Conservation (phyloP, 1,140 invertebrate genomes). For the Chionoecetes opilio region DNA sequence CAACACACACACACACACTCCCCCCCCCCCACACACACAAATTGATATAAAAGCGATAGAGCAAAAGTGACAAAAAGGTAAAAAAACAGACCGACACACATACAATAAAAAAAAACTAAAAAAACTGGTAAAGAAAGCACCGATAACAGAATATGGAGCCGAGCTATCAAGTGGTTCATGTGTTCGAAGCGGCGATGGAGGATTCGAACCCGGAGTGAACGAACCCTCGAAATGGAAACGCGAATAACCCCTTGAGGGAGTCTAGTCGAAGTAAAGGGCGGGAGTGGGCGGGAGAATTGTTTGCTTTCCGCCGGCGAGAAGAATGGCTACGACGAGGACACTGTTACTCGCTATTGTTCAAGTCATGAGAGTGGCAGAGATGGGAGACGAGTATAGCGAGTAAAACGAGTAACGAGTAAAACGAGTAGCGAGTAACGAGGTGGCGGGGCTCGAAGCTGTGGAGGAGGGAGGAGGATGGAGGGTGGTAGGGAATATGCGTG, state of each 20-base stretch:
- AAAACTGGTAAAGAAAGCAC: background rate
- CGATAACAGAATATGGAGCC: background rate
- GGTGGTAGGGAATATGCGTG: slow-evolving; percentile 37
- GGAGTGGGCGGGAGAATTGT: background rate
- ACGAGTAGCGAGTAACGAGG: background rate
- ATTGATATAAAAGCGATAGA: background rate
- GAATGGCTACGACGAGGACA: background rate
- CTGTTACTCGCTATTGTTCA: background rate
- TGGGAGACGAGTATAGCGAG: no score
- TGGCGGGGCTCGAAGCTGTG: background rate
- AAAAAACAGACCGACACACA: background rate
- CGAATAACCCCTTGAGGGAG: no score
- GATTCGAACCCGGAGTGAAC: no score
- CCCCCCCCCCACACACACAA: background rate
- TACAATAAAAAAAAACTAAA: background rate
- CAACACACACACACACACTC: slow-evolving; percentile 41
- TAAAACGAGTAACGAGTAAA: background rate
- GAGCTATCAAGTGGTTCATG: background rate
- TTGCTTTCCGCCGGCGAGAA: background rate
- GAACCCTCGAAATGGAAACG: no score
- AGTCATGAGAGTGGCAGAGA: background rate
- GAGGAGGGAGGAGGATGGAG: background rate
- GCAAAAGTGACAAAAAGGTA: background rate
- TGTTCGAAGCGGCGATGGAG: background rate
- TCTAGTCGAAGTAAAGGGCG: background rate